Evolutionary conservation across 2,113 vertebrate genomes (phyloP), one percentile per base, ranked within the genome.

Genomic region (Megaptera novaeangliae): DNA sequence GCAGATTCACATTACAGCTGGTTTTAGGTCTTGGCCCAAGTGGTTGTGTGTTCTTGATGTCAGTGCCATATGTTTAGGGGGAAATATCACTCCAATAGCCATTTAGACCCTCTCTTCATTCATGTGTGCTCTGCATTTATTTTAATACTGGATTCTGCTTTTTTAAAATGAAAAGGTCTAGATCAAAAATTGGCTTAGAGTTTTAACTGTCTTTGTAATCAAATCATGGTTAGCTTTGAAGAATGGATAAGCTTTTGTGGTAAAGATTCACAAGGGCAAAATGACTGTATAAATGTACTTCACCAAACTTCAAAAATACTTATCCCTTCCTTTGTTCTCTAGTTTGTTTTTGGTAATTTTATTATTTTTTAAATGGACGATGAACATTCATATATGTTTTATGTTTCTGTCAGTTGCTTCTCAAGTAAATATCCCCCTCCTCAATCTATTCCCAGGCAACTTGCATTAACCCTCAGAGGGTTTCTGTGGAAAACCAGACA

Each of bases 11-110:
- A 25, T 23, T 77, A 81, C 83, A 89, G 71, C 57, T 97, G 84
- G n/a, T 63, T 91, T 96, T 75, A 88, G 49, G 87, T 75, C 83
- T 77, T 84, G 96, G 93, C 68, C 93, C 41, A 39, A 82, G 84
- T 46, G 49, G 27, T n/a, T 88, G 44, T 93, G 66, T 61, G 52
- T 88, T 89, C 94, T 96, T 93, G 44, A 95, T 96, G 87, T 88
- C 36, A 87, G 6, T 74, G 96, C 81, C 94, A 93, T 77, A 74
- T 95, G 66, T 46, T 72, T 84, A 21, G 10, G 63, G 41, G 3
- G n/a, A 57, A 34, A 11, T 23, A 23, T 57, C 68, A 78, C 0
- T 80, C 49, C 14, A 27, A n/a, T 34, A 55, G 57, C 49, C 57
- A 49, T 75, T 72, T 59, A 78, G 74, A 39, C 17, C 29, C 41